Conservation (phyloP, 1,140 invertebrate genomes). For the Holcopasites calliopsidis region DNA sequence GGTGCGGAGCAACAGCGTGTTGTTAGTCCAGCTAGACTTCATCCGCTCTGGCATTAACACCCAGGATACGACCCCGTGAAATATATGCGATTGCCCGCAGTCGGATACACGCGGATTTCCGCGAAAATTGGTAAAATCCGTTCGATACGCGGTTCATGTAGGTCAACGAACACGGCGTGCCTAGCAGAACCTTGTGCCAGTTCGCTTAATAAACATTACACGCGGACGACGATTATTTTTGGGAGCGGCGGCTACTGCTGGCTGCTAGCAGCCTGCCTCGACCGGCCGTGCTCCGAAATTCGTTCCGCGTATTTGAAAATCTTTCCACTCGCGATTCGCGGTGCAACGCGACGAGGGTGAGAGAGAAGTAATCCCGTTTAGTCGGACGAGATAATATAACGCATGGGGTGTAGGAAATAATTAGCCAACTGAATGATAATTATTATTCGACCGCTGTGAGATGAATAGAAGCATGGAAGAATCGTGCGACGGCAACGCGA, state of each 20-base stretch:
- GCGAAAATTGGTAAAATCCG: constrained; percentile 15
- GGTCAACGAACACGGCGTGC: constrained; percentile 34
- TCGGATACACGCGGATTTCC: not conserved
- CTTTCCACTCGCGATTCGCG: not conserved
- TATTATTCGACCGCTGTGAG: no score
- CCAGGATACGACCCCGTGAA: not conserved
- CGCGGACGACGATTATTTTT: constrained; percentile 27
- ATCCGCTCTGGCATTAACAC: not conserved
- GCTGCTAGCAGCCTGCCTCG: not conserved
- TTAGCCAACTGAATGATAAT: no score
- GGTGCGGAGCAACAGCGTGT: not conserved
- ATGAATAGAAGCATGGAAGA: no score
- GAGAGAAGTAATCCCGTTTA: not conserved
- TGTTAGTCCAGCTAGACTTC: not conserved
- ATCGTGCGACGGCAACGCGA: no score
- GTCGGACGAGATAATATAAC: no score
- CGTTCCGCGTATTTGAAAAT: not conserved
- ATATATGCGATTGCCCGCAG: not conserved
- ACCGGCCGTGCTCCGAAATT: not conserved
- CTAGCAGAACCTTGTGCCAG: constrained; percentile 30
- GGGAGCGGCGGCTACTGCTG: not conserved
- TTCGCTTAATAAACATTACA: constrained; percentile 39
- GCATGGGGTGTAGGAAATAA: no score
- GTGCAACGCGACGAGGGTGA: not conserved
- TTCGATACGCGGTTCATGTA: not conserved